Evolutionary conservation across 2,797 vertebrate genomes (phyloP).

Genomic region (Trichosurus vulpecula): DNA sequence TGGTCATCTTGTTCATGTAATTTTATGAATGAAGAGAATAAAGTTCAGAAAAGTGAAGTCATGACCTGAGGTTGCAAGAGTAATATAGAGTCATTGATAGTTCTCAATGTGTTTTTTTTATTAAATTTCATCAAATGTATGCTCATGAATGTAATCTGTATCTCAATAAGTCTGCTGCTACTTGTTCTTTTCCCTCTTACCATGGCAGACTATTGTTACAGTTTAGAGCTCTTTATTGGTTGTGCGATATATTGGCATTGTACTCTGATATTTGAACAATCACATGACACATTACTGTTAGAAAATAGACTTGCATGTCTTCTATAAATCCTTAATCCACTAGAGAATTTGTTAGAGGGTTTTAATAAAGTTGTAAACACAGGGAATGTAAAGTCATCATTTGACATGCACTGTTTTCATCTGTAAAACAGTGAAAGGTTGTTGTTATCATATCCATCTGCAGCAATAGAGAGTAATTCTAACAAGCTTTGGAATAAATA

Average conservation of each 20-base stretch:
- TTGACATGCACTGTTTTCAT: conserved; percentile 80
- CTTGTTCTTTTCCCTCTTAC: conserved; percentile 26
- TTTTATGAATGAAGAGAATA: neutral
- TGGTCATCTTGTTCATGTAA: neutral
- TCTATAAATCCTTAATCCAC: conserved; percentile 66
- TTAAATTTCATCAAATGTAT: conserved; percentile 2
- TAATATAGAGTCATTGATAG: neutral
- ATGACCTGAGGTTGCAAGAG: neutral
- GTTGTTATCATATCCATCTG: conserved; percentile 78
- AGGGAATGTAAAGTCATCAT: conserved; percentile 79
- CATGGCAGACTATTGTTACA: neutral
- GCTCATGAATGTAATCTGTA: neutral
- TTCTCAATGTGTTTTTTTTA: neutral
- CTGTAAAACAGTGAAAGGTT: conserved; percentile 78
- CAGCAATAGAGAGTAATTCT: conserved; percentile 76
- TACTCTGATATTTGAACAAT: neutral
- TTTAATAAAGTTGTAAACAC: conserved; percentile 78
- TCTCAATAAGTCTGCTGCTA: neutral
- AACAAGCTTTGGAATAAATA: conserved; percentile 82
- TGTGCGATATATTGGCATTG: conserved; percentile 18
- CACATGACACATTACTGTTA: conserved; percentile 32
- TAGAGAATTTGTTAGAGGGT: conserved; percentile 72
- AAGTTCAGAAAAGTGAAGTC: neutral
- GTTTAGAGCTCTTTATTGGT: conserved; percentile 4
- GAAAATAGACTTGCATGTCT: conserved; percentile 14